Conservation (phyloP, 2,888 invertebrate genomes). For the Epistrophella euchroma region DNA sequence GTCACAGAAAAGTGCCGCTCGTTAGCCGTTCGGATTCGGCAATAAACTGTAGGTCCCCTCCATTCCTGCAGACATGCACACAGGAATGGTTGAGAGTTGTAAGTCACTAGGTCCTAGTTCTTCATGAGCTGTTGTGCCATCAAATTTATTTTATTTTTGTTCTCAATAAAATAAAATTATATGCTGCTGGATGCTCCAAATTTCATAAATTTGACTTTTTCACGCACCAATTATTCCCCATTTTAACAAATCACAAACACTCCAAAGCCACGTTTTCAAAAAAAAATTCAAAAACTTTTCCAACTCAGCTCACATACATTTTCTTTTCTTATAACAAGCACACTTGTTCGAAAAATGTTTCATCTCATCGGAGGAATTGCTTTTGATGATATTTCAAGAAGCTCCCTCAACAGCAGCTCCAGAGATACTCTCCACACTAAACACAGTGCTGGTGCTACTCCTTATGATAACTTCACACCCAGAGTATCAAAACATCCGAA, state of each 20-base stretch:
- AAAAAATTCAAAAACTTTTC: neutral
- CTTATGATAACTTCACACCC: constrained; percentile 35
- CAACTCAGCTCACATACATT: constrained; percentile 16
- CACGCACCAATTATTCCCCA: constrained; percentile 30
- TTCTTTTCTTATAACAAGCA: constrained; percentile 3
- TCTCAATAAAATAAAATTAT: constrained; percentile 4
- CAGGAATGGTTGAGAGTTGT: too few species aligned
- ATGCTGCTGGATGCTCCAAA: constrained; percentile 4
- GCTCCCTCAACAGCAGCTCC: constrained; percentile 29
- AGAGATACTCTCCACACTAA: neutral
- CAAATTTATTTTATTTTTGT: too few species aligned
- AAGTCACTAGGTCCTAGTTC: too few species aligned
- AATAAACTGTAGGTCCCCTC: too few species aligned
- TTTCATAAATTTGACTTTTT: neutral
- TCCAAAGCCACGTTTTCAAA: neutral
- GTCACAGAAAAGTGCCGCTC: too few species aligned
- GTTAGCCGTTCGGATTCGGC: too few species aligned
- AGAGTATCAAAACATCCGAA: constrained; percentile 36
- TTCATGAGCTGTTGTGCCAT: too few species aligned
- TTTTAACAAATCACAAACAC: constrained; percentile 7
- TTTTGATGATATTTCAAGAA: constrained; percentile 33
- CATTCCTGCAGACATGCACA: too few species aligned
- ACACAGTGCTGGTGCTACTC: neutral
- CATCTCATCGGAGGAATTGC: constrained; percentile 37
- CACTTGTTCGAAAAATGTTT: constrained; percentile 18